A percentile compares a stretch with the other conserved stretches of the same genome.
Evolutionary conservation across 2,888 invertebrate species (phyloP).

Genomic region (Drepanosiphum platanoidis): DNA sequence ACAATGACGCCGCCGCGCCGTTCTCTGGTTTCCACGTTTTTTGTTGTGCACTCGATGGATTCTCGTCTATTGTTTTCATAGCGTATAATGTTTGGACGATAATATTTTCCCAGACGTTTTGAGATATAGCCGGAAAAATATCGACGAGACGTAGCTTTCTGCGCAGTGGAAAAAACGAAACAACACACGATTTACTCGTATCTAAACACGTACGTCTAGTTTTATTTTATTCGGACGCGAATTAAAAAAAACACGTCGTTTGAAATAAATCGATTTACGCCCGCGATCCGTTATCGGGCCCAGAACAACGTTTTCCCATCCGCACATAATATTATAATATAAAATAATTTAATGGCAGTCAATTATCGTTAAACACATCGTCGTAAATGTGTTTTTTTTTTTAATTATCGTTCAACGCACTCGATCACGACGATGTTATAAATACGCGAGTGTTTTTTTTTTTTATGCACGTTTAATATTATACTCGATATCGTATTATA

Average conservation of each 20-base stretch:
- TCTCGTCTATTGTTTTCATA: conserved; percentile 3
- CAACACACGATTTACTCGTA: not conserved
- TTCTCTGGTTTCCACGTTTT: conserved; percentile 17
- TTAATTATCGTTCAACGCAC: not conserved
- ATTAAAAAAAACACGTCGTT: too few species aligned
- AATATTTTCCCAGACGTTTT: too few species aligned
- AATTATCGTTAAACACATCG: not conserved
- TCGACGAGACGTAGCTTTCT: too few species aligned
- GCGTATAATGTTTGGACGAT: too few species aligned
- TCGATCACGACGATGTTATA: not conserved
- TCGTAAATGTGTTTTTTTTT: not conserved
- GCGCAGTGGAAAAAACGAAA: not conserved
- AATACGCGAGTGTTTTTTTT: not conserved
- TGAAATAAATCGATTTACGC: not conserved
- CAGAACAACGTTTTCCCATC: not conserved
- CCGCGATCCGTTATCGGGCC: not conserved
- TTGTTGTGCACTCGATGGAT: conserved; percentile 24
- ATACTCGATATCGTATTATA: too few species aligned
- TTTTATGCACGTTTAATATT: not conserved
- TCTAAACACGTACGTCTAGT: not conserved
- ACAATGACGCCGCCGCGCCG: too few species aligned
- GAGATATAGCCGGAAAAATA: too few species aligned
- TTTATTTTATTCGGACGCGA: not conserved
- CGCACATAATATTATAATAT: not conserved
- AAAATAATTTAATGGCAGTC: not conserved